Evolutionary conservation across 2,797 vertebrate species (phyloP).

Genomic region (Brachyrhaphis roseni): DNA sequence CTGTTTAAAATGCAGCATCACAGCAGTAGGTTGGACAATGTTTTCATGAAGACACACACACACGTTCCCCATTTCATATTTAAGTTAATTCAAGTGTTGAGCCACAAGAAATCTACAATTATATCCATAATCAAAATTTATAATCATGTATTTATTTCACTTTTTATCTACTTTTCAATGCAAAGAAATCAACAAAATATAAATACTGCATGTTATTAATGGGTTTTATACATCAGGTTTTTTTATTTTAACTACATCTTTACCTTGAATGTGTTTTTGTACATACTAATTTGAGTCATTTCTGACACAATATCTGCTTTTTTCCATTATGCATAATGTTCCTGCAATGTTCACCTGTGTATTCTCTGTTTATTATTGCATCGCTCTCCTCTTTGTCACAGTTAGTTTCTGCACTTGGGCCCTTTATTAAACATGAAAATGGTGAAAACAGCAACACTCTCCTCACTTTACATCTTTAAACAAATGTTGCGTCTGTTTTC

Average conservation of each 20-base stretch:
- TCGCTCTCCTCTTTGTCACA: neutral
- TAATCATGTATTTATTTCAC: neutral
- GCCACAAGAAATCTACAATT: constrained; percentile 21
- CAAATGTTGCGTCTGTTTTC: neutral
- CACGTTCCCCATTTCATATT: constrained; percentile 9
- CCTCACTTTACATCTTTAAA: neutral
- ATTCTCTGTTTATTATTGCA: neutral
- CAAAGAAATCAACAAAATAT: neutral
- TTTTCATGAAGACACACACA: constrained; percentile 41
- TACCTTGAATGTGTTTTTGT: neutral
- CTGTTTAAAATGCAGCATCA: constrained; percentile 65
- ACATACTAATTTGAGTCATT: neutral
- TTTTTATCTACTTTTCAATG: neutral
- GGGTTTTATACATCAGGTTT: neutral
- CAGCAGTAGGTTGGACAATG: constrained; percentile 63
- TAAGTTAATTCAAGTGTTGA: constrained; percentile 29
- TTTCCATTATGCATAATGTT: neutral
- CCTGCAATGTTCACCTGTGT: neutral
- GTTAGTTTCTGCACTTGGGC: neutral
- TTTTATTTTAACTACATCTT: neutral
- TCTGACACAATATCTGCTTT: neutral
- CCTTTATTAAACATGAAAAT: neutral
- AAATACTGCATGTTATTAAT: neutral
- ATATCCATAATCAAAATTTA: neutral
- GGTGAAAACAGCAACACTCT: neutral